phyloP scores from a whole-genome alignment of 1,140 invertebrate species.

The Caenorhabditis briggsae region DNA sequence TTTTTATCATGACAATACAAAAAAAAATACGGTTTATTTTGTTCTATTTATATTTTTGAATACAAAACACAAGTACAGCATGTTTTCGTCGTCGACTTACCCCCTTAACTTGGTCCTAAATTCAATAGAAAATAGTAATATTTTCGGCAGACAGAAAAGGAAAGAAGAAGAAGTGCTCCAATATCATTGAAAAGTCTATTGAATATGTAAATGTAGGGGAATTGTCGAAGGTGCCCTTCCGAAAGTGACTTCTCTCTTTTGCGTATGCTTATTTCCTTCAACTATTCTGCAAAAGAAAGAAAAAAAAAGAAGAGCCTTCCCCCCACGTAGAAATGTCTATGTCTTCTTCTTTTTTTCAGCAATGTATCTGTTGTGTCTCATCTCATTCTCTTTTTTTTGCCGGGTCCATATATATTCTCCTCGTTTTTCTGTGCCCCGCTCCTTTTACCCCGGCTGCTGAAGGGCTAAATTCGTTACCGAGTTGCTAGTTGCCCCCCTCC shows the following conservation, averaged over 20 bases:
- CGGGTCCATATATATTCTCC: conserved; percentile 6
- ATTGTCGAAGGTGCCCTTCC: not conserved
- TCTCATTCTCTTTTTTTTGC: conserved; percentile 52
- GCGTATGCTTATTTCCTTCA: not conserved
- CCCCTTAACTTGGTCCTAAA: not conserved
- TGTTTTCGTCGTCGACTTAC: too few species aligned
- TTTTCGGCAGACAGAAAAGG: not conserved
- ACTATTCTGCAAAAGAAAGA: not conserved
- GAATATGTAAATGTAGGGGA: conserved; percentile 11
- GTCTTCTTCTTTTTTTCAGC: conserved; percentile 1
- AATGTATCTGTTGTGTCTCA: conserved; percentile 40
- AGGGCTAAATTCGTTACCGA: conserved; percentile 53
- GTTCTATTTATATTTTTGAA: too few species aligned
- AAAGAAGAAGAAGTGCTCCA: not conserved
- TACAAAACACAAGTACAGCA: too few species aligned
- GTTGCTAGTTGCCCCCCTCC: conserved; percentile 33
- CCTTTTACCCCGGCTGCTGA: conserved; percentile 1
- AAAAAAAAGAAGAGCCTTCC: not conserved
- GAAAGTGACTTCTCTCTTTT: not conserved
- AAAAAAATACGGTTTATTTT: too few species aligned
- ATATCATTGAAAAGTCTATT: conserved; percentile 4
- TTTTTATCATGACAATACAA: too few species aligned
- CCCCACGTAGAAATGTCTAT: not conserved
- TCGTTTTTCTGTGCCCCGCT: conserved; percentile 36
- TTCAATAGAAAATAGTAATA: not conserved